Base-by-base conservation (phyloP, 2,113 vertebrate genomes). In the Ploceus nigricollis region DNA sequence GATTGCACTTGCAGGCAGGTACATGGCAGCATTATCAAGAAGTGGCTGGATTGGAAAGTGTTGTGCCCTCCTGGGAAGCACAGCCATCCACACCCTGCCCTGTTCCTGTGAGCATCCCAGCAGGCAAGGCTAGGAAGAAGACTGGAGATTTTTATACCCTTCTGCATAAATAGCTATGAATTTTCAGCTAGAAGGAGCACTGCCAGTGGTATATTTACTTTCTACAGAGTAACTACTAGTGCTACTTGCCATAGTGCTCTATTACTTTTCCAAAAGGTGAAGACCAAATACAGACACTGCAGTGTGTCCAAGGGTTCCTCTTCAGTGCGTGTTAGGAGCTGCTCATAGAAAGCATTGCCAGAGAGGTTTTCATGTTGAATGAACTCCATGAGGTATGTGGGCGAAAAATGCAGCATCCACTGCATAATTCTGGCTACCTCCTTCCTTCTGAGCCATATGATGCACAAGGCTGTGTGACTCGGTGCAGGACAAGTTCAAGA, bases 11-110 rank as follows among this genome's bases (percentile, higher is more conserved):
- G 24, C 47, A 78, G 47, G 48, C 16, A 58, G 61, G 21, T 2
- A 40, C 11, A 2, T 0, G 0, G 37, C 24, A 53, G 15, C 21
- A 35, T 35, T 33, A 30, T 28, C 64, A 18, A 23, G 30, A 25
- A 15, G 15, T 2, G 50, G 24, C 27, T 15, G 17, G 15, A 23
- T 7, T 35, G 47, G 25, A 40, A 33, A 3, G 6, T 11, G 24
- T 12, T 92, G 37, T 58, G 17, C 33, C 18, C 17, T 82, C 13
- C 50, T 48, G 31, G 13, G 21, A 12, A 50, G 24, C 22, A 28
- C 25, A 58, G 33, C 40, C 65, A 51, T 18, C 31, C 1, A 3
- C n/a, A 39, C 5, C 20, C 23, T 31, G 13, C 22, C n/a, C 51
- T 61, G n/a, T 3, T 63, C 57, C 60, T 28, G 4, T 9, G 6